Evolutionary conservation across 2,113 vertebrate genomes (phyloP).

Genomic region (Oreocharis arfaki): DNA sequence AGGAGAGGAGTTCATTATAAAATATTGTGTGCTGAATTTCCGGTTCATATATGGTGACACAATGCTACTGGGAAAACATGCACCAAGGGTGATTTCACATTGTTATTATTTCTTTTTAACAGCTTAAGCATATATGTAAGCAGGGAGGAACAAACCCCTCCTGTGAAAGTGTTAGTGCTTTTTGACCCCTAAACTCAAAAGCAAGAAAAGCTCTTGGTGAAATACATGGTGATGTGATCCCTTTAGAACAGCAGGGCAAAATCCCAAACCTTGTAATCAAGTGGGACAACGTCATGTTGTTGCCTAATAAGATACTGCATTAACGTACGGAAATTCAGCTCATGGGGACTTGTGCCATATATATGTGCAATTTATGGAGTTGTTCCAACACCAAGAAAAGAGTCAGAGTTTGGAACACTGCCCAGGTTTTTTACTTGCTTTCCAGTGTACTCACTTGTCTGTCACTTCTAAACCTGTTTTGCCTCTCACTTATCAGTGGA

Average conservation of each 20-base stretch:
- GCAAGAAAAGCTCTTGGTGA: not conserved
- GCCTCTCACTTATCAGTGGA: not conserved
- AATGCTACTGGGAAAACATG: not conserved
- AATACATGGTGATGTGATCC: not conserved
- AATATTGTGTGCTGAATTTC: not conserved
- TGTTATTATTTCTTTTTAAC: not conserved
- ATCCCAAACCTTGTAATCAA: accelerated
- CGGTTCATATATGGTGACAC: not conserved
- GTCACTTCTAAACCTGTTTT: not conserved
- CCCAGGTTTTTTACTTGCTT: not conserved
- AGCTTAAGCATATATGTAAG: not conserved
- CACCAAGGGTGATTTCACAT: not conserved
- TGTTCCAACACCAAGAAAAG: not conserved
- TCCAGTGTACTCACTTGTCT: not conserved
- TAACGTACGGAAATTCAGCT: not conserved
- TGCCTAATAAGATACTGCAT: not conserved
- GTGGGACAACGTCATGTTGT: not conserved
- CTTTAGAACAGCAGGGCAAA: not conserved
- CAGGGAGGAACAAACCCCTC: not conserved
- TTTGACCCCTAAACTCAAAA: not conserved
- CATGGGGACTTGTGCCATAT: not conserved
- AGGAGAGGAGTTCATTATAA: not conserved
- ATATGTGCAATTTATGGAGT: not conserved
- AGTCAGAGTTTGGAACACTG: not conserved
- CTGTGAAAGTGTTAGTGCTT: not conserved